Evolutionary conservation across 2,888 invertebrate genomes (phyloP).

Genomic region (Oligia latruncula): DNA sequence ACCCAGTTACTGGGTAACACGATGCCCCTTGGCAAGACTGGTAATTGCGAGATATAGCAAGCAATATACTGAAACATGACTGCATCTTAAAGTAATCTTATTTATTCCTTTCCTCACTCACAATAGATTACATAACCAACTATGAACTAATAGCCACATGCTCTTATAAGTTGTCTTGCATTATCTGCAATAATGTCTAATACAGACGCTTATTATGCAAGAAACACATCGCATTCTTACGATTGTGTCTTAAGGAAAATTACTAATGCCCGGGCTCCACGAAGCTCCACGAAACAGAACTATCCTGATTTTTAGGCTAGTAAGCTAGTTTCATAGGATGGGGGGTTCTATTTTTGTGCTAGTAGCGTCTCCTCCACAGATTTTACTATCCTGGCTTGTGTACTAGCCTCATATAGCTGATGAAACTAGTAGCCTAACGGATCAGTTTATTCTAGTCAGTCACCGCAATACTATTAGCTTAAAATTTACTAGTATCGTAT

Average conservation of each 20-base stretch:
- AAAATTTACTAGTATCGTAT: neutral
- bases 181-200: conserved; percentile 34
- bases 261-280: neutral
- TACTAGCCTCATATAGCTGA: neutral
- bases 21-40: neutral
- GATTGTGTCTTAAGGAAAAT: conserved; percentile 54
- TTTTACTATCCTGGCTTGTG: neutral
- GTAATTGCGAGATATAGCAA: neutral
- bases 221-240: conserved; percentile 16
- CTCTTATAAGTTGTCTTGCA: conserved; percentile 7
- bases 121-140: conserved; percentile 28
- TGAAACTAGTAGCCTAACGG: neutral
- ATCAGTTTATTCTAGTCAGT: neutral
- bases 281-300: neutral
- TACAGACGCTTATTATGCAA: conserved; percentile 43
- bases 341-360: neutral
- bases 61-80: neutral
- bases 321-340: neutral
- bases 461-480: neutral
- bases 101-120: neutral
- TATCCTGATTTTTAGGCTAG: neutral
- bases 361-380: neutral
- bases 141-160: neutral
- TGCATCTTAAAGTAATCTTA: conserved; percentile 10
- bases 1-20: neutral